phyloP scores from a whole-genome alignment of 92 coral and sea anemone species.

The Diadumene lineata region DNA sequence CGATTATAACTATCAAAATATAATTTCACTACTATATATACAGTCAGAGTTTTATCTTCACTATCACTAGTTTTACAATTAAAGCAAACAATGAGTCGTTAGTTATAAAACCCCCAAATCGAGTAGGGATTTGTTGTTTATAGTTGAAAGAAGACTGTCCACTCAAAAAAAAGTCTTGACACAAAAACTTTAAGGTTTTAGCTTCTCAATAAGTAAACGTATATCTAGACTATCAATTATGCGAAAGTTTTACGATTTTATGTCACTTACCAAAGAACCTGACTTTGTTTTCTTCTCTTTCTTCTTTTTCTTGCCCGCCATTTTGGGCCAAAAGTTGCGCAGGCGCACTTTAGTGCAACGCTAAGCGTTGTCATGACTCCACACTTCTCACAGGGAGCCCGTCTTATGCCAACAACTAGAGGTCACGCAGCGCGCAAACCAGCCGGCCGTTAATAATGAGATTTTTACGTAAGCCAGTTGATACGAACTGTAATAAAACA shows the following conservation, averaged over 20 bases:
- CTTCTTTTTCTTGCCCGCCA: conserved; percentile 97
- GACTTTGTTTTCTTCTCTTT: conserved; percentile 60
- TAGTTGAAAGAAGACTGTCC: neutral
- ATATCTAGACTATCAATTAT: neutral
- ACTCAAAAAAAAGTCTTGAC: neutral
- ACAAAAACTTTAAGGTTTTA: neutral
- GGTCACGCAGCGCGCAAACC: too few species aligned
- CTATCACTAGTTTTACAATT: too few species aligned
- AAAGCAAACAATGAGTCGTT: too few species aligned
- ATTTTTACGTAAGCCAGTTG: too few species aligned
- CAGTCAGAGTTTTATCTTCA: too few species aligned
- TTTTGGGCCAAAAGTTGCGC: conserved; percentile 69
- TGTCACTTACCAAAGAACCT: conserved; percentile 56
- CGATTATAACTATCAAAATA: too few species aligned
- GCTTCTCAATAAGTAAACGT: neutral
- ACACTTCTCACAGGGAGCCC: neutral
- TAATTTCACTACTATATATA: too few species aligned
- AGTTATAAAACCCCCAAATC: too few species aligned
- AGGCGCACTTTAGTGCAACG: conserved; percentile 46
- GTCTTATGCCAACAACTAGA: too few species aligned
- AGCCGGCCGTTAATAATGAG: too few species aligned
- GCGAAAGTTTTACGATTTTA: neutral
- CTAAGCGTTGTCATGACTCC: conserved; percentile 22
- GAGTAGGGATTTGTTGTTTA: too few species aligned
- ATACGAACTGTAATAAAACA: too few species aligned